phyloP scores from a whole-genome alignment of 1,140 invertebrate species.

The Megalopta genalis region DNA sequence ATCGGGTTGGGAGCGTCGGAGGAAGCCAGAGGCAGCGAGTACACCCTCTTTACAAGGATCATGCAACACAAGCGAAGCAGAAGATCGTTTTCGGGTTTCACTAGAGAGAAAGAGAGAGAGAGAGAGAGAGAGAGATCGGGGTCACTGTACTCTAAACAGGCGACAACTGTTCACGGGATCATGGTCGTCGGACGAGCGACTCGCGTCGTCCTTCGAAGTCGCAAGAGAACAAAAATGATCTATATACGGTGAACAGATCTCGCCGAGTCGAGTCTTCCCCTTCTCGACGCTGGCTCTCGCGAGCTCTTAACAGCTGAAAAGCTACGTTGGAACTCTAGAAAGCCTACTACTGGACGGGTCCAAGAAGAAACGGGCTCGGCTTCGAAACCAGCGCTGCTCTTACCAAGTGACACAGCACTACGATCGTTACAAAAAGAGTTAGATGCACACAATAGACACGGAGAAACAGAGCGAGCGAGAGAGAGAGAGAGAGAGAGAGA shows the following conservation, averaged over 20 bases:
- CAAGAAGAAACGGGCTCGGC: background rate
- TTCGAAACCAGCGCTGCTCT: conserved; percentile 9
- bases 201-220: too few species aligned
- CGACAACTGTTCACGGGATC: too few species aligned
- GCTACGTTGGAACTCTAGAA: background rate
- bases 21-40: conserved; percentile 80
- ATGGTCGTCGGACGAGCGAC: too few species aligned
- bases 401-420: conserved; percentile 27
- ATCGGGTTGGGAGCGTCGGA: conserved; percentile 76
- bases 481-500: background rate
- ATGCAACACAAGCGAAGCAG: conserved; percentile 80
- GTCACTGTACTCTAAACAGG: background rate
- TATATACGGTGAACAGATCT: too few species aligned
- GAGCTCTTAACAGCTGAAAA: background rate
- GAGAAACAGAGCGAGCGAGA: background rate
- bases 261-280: too few species aligned
- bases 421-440: conserved; percentile 35
- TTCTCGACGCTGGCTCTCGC: too few species aligned
- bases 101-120: too few species aligned
- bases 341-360: background rate
- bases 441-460: conserved; percentile 38
- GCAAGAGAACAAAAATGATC: too few species aligned
- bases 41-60: conserved; percentile 79
- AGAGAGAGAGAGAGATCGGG: background rate
- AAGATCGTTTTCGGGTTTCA: conserved; percentile 63